Evolutionary conservation across 2,888 invertebrate genomes (phyloP).

Genomic region (Phyto melanocephala): DNA sequence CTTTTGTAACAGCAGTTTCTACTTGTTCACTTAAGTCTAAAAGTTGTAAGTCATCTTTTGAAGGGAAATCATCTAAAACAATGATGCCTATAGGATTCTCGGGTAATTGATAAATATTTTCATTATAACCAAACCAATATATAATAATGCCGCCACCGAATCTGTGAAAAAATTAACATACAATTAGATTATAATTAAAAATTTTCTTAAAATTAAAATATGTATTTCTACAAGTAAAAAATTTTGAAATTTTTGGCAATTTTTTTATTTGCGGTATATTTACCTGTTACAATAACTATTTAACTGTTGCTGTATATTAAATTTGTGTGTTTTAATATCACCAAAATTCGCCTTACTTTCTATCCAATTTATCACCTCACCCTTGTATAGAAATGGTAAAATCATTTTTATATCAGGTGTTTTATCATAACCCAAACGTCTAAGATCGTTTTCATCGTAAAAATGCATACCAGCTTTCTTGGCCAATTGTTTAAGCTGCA

Average conservation of each 20-base stretch:
- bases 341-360: slow-evolving; percentile 98
- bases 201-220: too few relatives aligned
- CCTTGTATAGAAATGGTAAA: slow-evolving; percentile 91
- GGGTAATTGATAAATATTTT: slow-evolving; percentile 80
- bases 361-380: slow-evolving; percentile 94
- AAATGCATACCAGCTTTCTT: slow-evolving; percentile 82
- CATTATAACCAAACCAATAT: slow-evolving; percentile 95
- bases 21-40: slow-evolving; percentile 66
- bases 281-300: slow-evolving; percentile 91
- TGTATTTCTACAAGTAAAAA: too few relatives aligned
- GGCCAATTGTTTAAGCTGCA: slow-evolving; percentile 74
- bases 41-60: slow-evolving; percentile 79
- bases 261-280: too few relatives aligned
- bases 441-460: slow-evolving; percentile 88
- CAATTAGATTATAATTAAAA: too few relatives aligned
- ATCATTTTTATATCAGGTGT: slow-evolving; percentile 96
- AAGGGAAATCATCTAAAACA: slow-evolving; percentile 81
- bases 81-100: slow-evolving; percentile 83
- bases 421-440: slow-evolving; percentile 93
- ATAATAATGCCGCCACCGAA: slow-evolving; percentile 96
- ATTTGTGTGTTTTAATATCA: slow-evolving; percentile 88
- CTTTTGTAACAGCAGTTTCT: neutral
- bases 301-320: slow-evolving; percentile 90
- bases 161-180: slow-evolving; percentile 79
- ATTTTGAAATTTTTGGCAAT: too few relatives aligned